Percentiles rank a stretch among this genome's conserved stretches.
Conservation (phyloP, 2,113 vertebrate species). For the Columba janthina region DNA sequence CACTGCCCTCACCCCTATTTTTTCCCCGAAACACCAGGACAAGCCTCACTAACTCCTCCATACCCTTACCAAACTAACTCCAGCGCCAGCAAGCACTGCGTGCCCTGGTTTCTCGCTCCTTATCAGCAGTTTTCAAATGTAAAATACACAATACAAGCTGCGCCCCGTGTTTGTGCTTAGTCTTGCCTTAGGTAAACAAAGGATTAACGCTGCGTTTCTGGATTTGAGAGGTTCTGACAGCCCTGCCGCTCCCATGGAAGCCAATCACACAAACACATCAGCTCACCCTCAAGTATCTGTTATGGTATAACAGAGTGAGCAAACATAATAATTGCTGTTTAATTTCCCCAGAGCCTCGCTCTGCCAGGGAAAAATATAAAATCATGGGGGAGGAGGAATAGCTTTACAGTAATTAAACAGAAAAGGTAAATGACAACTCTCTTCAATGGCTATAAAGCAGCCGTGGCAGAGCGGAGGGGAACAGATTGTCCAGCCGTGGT, state of each 20-base stretch:
- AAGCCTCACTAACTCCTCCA: neutral
- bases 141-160: neutral
- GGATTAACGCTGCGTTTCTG: neutral
- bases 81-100: neutral
- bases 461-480: neutral
- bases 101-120: neutral
- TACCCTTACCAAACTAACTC: accelerated
- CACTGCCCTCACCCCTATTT: neutral
- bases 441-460: neutral
- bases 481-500: constrained; percentile 31
- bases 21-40: neutral
- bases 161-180: neutral
- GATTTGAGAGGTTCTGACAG: neutral
- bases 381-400: neutral
- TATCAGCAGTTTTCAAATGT: neutral
- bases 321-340: constrained; percentile 50
- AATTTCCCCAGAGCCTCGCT: constrained; percentile 20
- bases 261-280: neutral
- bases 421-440: constrained; percentile 36
- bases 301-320: neutral
- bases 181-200: constrained; percentile 47
- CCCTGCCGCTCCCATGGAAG: neutral
- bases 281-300: constrained; percentile 11
- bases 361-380: neutral
- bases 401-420: constrained; percentile 29